Conservation (phyloP, 35 echinoderm and acorn worm genomes). For the Chiridota heheva region DNA sequence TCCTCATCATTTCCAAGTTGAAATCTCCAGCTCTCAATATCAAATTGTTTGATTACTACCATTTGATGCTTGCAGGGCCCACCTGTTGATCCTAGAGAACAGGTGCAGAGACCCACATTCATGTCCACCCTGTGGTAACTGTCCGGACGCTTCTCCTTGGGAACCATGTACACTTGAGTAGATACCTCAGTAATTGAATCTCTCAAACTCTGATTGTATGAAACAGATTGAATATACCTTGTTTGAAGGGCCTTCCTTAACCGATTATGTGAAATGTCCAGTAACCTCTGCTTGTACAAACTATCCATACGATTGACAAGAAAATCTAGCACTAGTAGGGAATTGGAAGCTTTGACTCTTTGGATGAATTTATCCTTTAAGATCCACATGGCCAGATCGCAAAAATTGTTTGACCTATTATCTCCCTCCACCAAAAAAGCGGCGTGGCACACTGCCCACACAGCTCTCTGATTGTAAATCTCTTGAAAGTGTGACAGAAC, state of each 20-base stretch:
- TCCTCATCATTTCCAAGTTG: background rate
- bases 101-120: conserved; percentile 34
- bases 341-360: background rate
- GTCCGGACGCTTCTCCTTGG: background rate
- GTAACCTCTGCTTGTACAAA: background rate
- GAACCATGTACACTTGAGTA: background rate
- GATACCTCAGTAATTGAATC: conserved; percentile 1
- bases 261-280: conserved; percentile 13
- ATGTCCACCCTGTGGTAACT: conserved; percentile 3
- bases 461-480: background rate
- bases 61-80: conserved; percentile 46
- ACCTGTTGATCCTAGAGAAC: conserved; percentile 8
- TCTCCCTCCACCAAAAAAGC: background rate
- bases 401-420: conserved; percentile 17
- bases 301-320: conserved; percentile 10
- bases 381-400: conserved; percentile 10
- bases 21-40: conserved; percentile 30
- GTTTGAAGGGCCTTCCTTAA: background rate
- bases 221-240: conserved; percentile 3
- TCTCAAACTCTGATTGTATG: background rate
- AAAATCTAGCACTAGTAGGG: conserved; percentile 19
- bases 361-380: conserved; percentile 20
- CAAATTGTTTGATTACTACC: conserved; percentile 19
- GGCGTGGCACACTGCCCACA: conserved; percentile 13
- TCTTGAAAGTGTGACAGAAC: conserved; percentile 11